Base-by-base conservation (phyloP, 2,888 invertebrate genomes). In the Eledona agricola region DNA sequence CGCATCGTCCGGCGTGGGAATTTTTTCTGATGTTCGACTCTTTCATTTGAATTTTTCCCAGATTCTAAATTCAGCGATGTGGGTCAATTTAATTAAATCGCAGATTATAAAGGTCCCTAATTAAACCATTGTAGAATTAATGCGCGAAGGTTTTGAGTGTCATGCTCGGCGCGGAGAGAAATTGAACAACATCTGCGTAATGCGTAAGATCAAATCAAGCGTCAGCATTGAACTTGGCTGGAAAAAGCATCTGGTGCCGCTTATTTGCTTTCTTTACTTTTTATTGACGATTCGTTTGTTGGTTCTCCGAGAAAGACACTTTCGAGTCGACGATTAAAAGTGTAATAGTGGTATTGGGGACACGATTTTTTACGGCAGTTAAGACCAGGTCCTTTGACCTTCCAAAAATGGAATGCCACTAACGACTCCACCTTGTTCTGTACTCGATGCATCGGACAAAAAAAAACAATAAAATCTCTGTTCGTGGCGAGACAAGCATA, bases 1-100 rank as follows among this genome's bases (percentile, higher is more conserved):
- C 34, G 26, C 26, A 46, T 46, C 34, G 34, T 46, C n/a, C n/a
- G n/a, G n/a, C n/a, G n/a, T 46, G 46, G 46, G 46, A 46, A 46
- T 25, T 46, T 46, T 26, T 26, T 46, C 34, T 26, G 34, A 19
- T 46, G n/a, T n/a, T n/a, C 31, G 34, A 17, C 26, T 25, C 16
- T 10, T 46, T 25, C 31, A 26, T 46, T 46, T 7, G 19, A 34
- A 10, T 25, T 46, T 46, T 46, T 46, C 46, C 46, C 46, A 46
- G 34, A 46, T 46, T 11, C 46, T 35, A 46, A 46, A 46, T 46
- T 34, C 26, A 12, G 4, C 16, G 15, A 42, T 26, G 46, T 46
- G 26, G 46, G 46, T 46, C 46, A 31, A 22, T 31, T 42, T 42
- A 29, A 42, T 42, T 42, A 42, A 42, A 42, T 29, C 31, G 12